Conservation (phyloP, 2,113 vertebrate species). For the Pachycephala philippinensis region DNA sequence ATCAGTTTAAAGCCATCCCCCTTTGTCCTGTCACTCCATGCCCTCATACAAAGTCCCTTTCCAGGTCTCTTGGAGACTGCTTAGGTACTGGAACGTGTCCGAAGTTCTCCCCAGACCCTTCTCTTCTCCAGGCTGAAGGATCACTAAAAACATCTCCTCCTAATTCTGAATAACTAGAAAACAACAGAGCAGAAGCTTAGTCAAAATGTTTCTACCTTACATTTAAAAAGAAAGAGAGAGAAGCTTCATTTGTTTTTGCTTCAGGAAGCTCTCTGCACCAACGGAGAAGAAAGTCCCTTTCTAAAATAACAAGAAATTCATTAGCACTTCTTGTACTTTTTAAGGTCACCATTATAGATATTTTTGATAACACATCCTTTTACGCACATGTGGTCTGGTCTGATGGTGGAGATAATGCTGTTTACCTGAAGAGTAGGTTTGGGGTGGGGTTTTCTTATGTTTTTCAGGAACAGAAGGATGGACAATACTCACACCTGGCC, state of each 20-base stretch:
- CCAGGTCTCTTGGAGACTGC: not conserved
- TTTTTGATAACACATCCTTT: slow-evolving; percentile 68
- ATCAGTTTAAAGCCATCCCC: not conserved
- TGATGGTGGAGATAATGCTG: slow-evolving; percentile 39
- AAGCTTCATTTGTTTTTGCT: slow-evolving; percentile 49
- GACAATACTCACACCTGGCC: not conserved
- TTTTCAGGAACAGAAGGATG: slow-evolving; percentile 30
- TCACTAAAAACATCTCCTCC: not conserved
- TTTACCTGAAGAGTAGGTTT: slow-evolving; percentile 29
- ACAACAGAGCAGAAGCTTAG: not conserved
- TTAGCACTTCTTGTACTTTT: slow-evolving; percentile 58
- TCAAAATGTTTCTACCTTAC: not conserved
- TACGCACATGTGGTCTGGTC: slow-evolving; percentile 21
- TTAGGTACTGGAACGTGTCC: not conserved
- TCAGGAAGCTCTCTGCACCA: slow-evolving; percentile 43
- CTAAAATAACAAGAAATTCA: slow-evolving; percentile 67
- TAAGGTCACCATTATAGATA: slow-evolving; percentile 67
- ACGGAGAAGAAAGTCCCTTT: slow-evolving; percentile 62
- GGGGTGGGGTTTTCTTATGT: not conserved
- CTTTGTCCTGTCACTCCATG: not conserved
- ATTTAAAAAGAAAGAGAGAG: slow-evolving; percentile 30
- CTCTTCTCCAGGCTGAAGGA: not conserved
- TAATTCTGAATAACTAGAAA: not conserved
- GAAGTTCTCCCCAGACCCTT: not conserved
- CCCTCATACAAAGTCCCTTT: not conserved